phyloP scores from a whole-genome alignment of 2,797 vertebrate genomes.

The Platalea minor region DNA sequence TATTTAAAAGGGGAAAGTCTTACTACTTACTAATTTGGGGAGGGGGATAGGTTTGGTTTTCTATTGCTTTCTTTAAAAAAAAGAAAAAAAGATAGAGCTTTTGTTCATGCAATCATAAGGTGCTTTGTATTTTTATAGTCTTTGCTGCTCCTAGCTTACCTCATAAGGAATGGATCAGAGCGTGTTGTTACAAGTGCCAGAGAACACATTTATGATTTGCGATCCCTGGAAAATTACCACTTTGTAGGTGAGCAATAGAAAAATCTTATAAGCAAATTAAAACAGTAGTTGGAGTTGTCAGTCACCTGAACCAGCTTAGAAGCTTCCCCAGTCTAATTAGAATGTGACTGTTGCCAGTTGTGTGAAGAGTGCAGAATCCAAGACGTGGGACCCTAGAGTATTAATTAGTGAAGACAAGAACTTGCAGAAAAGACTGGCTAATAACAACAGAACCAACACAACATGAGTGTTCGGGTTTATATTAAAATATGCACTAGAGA shows the following conservation, averaged over 20 bases:
- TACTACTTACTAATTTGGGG: slow-evolving; percentile 46
- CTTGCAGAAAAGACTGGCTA: slow-evolving; percentile 85
- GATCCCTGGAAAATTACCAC: slow-evolving; percentile 98
- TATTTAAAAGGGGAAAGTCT: neutral
- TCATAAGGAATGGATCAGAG: slow-evolving; percentile 98
- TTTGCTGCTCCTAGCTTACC: slow-evolving; percentile 92
- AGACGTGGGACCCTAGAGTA: slow-evolving; percentile 84
- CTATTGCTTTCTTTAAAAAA: neutral
- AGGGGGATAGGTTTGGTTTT: neutral
- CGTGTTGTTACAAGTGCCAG: slow-evolving; percentile 97
- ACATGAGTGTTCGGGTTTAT: slow-evolving; percentile 84
- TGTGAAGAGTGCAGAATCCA: slow-evolving; percentile 83
- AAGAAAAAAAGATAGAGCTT: slow-evolving; percentile 41
- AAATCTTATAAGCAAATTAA: slow-evolving; percentile 85
- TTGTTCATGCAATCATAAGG: slow-evolving; percentile 73
- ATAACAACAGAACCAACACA: slow-evolving; percentile 88
- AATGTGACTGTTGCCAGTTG: slow-evolving; percentile 84
- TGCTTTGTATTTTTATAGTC: slow-evolving; percentile 85
- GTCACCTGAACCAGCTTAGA: slow-evolving; percentile 77
- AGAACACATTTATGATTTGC: slow-evolving; percentile 98
- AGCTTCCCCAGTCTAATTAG: slow-evolving; percentile 84
- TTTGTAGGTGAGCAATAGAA: slow-evolving; percentile 91
- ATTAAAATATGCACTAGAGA: slow-evolving; percentile 86
- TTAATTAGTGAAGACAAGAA: slow-evolving; percentile 88
- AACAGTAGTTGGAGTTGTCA: slow-evolving; percentile 83